Evolutionary conservation across 1,140 invertebrate species (phyloP).

Genomic region (Pogonognathellus flavescens): DNA sequence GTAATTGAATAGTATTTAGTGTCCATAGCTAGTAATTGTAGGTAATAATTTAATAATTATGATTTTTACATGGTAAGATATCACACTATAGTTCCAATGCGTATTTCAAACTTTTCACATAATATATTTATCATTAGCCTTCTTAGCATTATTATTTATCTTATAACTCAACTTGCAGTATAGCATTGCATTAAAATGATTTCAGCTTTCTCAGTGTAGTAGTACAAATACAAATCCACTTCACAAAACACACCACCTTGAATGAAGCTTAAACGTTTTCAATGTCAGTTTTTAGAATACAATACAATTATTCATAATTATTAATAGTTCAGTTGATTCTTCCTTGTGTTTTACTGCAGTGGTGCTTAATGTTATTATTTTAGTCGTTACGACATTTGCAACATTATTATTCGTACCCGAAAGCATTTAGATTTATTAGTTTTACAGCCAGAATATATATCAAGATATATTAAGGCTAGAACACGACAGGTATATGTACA

Average conservation of each 20-base stretch:
- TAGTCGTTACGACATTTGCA: not conserved
- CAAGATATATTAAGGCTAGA: constrained; percentile 23
- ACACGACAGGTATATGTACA: constrained; percentile 43
- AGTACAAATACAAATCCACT: not conserved
- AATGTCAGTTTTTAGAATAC: not conserved
- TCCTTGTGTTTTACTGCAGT: not conserved
- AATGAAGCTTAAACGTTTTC: not conserved
- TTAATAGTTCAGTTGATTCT: constrained; percentile 1
- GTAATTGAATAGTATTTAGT: no score
- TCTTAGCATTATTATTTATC: not conserved
- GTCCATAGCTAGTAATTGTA: no score
- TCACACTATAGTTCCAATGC: constrained; percentile 46
- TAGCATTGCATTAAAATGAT: not conserved
- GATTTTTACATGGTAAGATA: constrained; percentile 46
- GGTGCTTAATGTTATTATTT: not conserved
- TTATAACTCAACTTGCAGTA: not conserved
- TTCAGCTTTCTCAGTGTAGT: no score
- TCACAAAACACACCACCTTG: not conserved
- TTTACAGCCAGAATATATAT: constrained; percentile 15
- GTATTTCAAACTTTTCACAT: constrained; percentile 24
- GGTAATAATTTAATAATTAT: no score
- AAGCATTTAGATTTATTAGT: not conserved
- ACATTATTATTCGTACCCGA: constrained; percentile 2
- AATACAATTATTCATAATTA: not conserved
- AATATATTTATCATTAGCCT: not conserved